Evolutionary conservation across 2,888 invertebrate genomes (phyloP).

Genomic region (Callimorpha dominula): DNA sequence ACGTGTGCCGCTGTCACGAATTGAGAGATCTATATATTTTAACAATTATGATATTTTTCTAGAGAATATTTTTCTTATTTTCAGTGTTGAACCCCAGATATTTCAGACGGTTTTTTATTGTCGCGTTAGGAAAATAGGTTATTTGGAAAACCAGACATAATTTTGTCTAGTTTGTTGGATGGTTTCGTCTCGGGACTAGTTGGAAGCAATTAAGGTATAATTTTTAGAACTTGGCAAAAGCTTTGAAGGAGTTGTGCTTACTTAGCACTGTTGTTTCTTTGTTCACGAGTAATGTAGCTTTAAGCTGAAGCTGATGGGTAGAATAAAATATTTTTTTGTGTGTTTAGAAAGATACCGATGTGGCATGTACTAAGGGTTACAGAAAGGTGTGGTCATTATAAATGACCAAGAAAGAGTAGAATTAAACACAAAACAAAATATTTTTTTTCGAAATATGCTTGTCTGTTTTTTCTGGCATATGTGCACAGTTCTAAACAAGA

Average conservation of each 20-base stretch:
- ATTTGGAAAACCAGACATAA: constrained; percentile 19
- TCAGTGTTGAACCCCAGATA: background rate
- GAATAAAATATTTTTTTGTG: background rate
- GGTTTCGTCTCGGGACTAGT: constrained; percentile 8
- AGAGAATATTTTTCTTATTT: background rate
- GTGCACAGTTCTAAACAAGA: no score
- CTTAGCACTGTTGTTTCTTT: background rate
- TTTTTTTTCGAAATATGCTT: no score
- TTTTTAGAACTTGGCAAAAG: background rate
- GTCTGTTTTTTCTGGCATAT: no score
- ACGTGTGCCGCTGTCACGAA: constrained; percentile 23
- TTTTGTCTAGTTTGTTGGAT: constrained; percentile 19
- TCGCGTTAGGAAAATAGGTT: constrained; percentile 15
- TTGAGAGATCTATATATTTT: constrained; percentile 10
- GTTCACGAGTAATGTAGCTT: background rate
- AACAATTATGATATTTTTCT: background rate
- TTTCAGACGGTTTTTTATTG: constrained; percentile 10
- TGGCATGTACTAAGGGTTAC: background rate
- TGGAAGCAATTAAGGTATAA: constrained; percentile 7
- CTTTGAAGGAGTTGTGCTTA: background rate
- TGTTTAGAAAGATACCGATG: background rate
- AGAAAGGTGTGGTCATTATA: no score
- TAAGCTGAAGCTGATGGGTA: background rate
- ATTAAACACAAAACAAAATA: no score
- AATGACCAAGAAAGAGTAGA: no score